Evolutionary conservation across 2,888 invertebrate genomes (phyloP).

Genomic region (Amaurobius ferox): DNA sequence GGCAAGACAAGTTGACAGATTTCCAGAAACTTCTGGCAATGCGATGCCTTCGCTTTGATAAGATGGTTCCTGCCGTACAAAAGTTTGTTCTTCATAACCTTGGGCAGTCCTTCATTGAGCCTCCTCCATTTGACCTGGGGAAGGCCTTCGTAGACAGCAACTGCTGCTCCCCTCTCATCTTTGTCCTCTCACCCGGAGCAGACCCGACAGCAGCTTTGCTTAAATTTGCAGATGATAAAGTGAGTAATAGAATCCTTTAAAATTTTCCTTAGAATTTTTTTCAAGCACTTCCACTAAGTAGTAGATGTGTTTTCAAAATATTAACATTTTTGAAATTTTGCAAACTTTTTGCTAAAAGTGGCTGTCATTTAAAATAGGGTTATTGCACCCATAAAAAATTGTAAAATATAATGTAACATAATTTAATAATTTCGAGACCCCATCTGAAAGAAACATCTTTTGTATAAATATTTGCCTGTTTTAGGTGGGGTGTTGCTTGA

Average conservation of each 20-base stretch:
- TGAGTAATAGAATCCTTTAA: slow-evolving; percentile 54
- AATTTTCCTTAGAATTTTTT: too few species aligned
- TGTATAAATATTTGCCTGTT: too few species aligned
- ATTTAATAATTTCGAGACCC: too few species aligned
- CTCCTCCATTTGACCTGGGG: slow-evolving; percentile 79
- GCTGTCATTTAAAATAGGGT: too few species aligned
- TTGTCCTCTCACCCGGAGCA: slow-evolving; percentile 79
- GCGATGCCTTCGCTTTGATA: slow-evolving; percentile 79
- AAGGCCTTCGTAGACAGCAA: slow-evolving; percentile 78
- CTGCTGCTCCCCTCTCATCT: slow-evolving; percentile 78
- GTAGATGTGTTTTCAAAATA: too few species aligned
- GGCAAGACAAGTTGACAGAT: slow-evolving; percentile 76
- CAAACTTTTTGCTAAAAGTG: too few species aligned
- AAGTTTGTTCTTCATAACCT: slow-evolving; percentile 78
- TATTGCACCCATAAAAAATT: too few species aligned
- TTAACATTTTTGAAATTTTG: too few species aligned
- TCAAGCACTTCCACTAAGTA: too few species aligned
- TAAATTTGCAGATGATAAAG: slow-evolving; percentile 79
- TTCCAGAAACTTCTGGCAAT: slow-evolving; percentile 78
- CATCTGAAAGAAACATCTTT: too few species aligned
- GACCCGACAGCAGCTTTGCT: slow-evolving; percentile 79
- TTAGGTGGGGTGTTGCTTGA: too few species aligned
- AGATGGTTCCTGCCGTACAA: slow-evolving; percentile 78
- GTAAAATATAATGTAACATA: too few species aligned
- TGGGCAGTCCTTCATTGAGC: slow-evolving; percentile 78